Evolutionary conservation across 2,888 invertebrate genomes (phyloP), one percentile per base, ranked within the genome.

Genomic region (Odiellus spinosus): DNA sequence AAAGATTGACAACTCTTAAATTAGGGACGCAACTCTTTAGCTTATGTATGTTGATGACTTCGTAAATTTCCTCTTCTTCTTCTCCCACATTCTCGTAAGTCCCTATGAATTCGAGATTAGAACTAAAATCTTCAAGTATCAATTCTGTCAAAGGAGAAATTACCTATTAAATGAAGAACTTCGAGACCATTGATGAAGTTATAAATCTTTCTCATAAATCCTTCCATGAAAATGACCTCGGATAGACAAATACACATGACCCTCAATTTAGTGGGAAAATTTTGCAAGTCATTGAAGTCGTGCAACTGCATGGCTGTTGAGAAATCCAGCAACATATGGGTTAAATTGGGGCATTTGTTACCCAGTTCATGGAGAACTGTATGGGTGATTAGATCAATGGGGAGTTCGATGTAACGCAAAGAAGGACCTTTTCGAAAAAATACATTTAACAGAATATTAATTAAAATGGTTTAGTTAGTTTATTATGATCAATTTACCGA

Each of bases 191-290:
- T 96, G 62, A 99, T 91, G 62, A 96, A 98, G 66, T 96, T 96
- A 69, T 99, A 99, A 54, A 98, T 98, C 69, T 98, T 93, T 56
- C 98, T 71, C 90, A 99, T 95, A 66, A 99, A 98, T 12, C 98
- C 98, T 66, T 99, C 98, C 84, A 99, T 88, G 71, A 99, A 99
- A 68, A 99, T 99, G 55, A 98, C 95, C 67, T 98, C 98, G 0
- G 93, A 95, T 36, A 99, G 72, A 58, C 98, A 99, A 61, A 99
- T 86, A 65, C 88, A 87, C 69, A 95, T 76, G 66, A 91, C 93
- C 40, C 81, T 79, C 49, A 99, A 71, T 66, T 96, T 93, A 10
- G 96, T 93, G 2, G 98, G 98, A 64, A 99, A 99, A 15, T 91
- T 86, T 69, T 96, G 88, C 75, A 99, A 81, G 69, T 93, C 93